Percentiles rank a stretch among this genome's conserved stretches.
These are phyloP conservation scores for Eudyptes chrysolophus DNA, from an alignment of 2,113 vertebrate genomes.

Conservation along the genomic window DNA sequence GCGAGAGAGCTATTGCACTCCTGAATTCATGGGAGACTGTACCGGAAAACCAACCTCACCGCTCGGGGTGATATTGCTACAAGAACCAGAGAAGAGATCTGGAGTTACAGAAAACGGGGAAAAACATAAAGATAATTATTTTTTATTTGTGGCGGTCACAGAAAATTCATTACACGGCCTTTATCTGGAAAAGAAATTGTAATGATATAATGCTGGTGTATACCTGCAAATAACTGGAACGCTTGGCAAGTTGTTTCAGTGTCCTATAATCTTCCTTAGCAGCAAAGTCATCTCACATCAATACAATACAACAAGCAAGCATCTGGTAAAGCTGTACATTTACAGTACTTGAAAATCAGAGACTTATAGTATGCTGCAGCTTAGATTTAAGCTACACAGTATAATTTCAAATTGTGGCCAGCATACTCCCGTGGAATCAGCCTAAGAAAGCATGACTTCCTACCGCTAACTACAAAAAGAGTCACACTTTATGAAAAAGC, in stretches of 20 bases:
- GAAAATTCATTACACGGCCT: neutral
- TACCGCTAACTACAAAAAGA: neutral
- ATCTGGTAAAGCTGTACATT: neutral
- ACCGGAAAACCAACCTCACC: neutral
- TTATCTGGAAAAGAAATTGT: neutral
- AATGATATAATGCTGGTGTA: neutral
- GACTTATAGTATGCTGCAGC: neutral
- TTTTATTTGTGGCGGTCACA: neutral
- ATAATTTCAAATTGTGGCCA: neutral
- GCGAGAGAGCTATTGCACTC: neutral
- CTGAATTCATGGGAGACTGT: neutral
- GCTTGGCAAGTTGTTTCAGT: neutral
- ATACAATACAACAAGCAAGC: neutral
- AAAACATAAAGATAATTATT: neutral
- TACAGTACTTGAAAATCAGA: neutral
- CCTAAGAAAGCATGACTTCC: neutral
- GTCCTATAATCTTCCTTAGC: neutral
- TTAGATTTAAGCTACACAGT: neutral
- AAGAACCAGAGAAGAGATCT: neutral
- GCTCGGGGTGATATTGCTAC: neutral
- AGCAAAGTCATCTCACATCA: neutral
- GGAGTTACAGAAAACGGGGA: neutral
- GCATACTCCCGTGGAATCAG: neutral
- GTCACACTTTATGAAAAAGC: constrained; percentile 37
- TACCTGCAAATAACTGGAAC: neutral